Evolutionary conservation across 2,797 vertebrate genomes (phyloP).

Genomic region (Pteronotus mesoamericanus): DNA sequence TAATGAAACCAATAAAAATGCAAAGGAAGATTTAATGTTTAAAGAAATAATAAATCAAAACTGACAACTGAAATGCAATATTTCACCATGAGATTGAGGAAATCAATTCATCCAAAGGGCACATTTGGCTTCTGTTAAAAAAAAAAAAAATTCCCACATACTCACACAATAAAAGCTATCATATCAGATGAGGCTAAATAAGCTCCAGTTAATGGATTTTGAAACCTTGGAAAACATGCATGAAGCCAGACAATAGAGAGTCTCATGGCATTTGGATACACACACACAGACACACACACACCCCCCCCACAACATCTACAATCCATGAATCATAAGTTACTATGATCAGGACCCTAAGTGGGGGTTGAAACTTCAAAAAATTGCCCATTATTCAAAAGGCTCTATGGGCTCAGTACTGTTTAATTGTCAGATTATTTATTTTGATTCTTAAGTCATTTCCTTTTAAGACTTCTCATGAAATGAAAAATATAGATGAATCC

Average conservation of each 20-base stretch:
- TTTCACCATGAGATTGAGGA: slow-evolving; percentile 84
- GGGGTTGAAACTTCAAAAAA: neutral
- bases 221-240: slow-evolving; percentile 28
- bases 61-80: slow-evolving; percentile 85
- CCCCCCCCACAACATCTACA: neutral
- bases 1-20: slow-evolving; percentile 87
- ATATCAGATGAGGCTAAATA: slow-evolving; percentile 55
- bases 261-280: neutral
- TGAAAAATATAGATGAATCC: neutral
- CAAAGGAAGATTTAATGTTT: slow-evolving; percentile 86
- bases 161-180: slow-evolving; percentile 66
- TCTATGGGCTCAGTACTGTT: neutral
- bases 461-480: neutral
- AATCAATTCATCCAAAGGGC: slow-evolving; percentile 84
- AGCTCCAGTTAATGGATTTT: slow-evolving; percentile 28
- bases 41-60: slow-evolving; percentile 86
- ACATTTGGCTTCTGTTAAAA: slow-evolving; percentile 76
- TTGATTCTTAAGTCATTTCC: neutral
- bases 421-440: slow-evolving; percentile 28
- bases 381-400: neutral
- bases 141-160: slow-evolving; percentile 39
- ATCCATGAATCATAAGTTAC: neutral
- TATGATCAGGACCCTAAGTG: neutral
- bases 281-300: fast-evolving
- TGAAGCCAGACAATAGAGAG: neutral